These are phyloP conservation scores for Ceratina calcarata DNA, from an alignment of 1,140 invertebrate genomes.

Conservation along the genomic window DNA sequence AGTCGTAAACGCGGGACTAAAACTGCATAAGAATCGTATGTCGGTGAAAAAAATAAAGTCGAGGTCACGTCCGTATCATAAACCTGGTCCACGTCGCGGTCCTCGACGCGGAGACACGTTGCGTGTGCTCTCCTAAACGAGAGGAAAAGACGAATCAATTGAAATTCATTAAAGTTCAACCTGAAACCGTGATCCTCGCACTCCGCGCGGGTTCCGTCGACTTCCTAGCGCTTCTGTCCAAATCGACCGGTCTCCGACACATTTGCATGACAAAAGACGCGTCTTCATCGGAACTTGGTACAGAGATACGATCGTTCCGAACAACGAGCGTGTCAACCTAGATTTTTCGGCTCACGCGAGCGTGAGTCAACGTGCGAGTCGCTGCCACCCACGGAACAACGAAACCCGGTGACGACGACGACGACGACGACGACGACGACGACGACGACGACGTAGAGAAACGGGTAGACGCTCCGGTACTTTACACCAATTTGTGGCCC, in stretches of 20 bases:
- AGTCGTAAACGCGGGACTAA: conserved; percentile 4
- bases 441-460: conserved; percentile 25
- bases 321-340: not conserved
- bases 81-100: conserved; percentile 24
- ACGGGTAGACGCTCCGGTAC: conserved; percentile 43
- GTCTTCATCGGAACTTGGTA: no score
- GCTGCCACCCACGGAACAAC: conserved; percentile 30
- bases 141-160: conserved; percentile 39
- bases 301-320: conserved; percentile 2
- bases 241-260: no score
- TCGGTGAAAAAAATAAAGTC: not conserved
- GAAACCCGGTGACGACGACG: no score
- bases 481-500: conserved; percentile 70
- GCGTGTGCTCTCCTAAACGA: conserved; percentile 12
- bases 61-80: conserved; percentile 28
- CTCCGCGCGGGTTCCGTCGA: no score
- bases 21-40: not conserved
- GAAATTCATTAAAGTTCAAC: conserved; percentile 40
- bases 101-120: not conserved
- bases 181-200: conserved; percentile 18
- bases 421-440: conserved; percentile 15
- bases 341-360: conserved; percentile 18
- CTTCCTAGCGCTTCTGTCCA: no score
- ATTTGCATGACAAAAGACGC: no score
- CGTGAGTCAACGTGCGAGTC: conserved; percentile 56